A percentile compares a stretch with the other conserved stretches of the same genome.
These are phyloP conservation scores for Myzus persicae DNA, from an alignment of 1,140 invertebrate genomes.

Conservation along the genomic window DNA sequence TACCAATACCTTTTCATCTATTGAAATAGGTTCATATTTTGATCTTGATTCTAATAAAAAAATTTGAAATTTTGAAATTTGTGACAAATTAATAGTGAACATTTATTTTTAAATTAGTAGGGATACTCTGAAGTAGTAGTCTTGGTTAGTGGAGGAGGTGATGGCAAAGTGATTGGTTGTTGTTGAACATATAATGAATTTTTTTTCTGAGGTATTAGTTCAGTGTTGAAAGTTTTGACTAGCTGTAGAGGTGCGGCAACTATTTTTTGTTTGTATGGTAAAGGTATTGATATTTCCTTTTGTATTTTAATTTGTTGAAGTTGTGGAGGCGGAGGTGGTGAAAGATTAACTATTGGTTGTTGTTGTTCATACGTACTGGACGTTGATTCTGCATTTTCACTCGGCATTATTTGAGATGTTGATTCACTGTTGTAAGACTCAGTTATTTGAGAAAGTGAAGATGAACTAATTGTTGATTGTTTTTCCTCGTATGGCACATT, in stretches of 20 bases:
- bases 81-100: no score
- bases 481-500: not conserved
- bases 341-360: not conserved
- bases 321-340: not conserved
- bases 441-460: not conserved
- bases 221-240: not conserved
- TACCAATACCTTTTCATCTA: no score
- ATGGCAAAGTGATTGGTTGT: no score
- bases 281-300: not conserved
- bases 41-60: no score
- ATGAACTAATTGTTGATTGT: not conserved
- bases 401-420: not conserved
- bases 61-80: no score
- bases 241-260: not conserved
- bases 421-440: not conserved
- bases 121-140: not conserved
- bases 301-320: not conserved
- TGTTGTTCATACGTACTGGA: not conserved
- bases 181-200: not conserved
- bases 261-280: not conserved
- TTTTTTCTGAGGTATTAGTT: not conserved
- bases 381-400: not conserved
- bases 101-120: not conserved
- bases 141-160: not conserved
- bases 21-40: no score